Conservation (phyloP, 2,797 vertebrate genomes). For the Aeoliscus strigatus region DNA sequence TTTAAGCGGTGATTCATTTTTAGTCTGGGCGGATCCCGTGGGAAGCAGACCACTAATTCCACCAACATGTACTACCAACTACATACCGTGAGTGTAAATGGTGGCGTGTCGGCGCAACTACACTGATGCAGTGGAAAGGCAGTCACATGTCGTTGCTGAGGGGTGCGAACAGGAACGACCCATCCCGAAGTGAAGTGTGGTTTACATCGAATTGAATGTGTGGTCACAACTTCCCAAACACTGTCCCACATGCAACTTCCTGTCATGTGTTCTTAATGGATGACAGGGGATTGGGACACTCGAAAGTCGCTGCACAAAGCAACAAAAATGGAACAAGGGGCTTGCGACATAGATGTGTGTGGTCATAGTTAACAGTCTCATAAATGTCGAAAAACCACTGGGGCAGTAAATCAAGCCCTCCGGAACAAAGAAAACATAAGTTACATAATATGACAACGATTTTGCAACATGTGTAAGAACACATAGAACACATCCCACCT, state of each 20-base stretch:
- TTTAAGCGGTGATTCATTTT: too few relatives aligned
- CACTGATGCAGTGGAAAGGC: constrained; percentile 19
- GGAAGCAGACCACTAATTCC: too few relatives aligned
- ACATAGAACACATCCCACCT: constrained; percentile 77
- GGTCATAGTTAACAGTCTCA: constrained; percentile 13
- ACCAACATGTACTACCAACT: too few relatives aligned
- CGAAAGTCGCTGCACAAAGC: constrained; percentile 18
- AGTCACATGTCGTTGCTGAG: constrained; percentile 31
- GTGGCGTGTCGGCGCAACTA: too few relatives aligned
- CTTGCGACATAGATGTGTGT: constrained; percentile 5
- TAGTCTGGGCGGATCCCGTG: too few relatives aligned
- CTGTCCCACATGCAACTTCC: constrained; percentile 33
- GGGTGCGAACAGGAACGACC: too few relatives aligned
- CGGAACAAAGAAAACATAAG: too few relatives aligned
- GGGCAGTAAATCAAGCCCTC: constrained; percentile 15
- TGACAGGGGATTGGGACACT: constrained; percentile 34
- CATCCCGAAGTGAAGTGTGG: constrained; percentile 16
- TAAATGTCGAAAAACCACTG: constrained; percentile 10
- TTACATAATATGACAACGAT: background rate
- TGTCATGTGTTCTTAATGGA: constrained; percentile 28
- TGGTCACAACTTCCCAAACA: constrained; percentile 46
- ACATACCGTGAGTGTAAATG: too few relatives aligned
- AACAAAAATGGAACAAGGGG: too few relatives aligned
- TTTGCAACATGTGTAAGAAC: background rate
- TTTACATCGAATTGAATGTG: constrained; percentile 36